Base-by-base conservation (phyloP, 2,797 vertebrate genomes). In the Oreochromis mossambicus region DNA sequence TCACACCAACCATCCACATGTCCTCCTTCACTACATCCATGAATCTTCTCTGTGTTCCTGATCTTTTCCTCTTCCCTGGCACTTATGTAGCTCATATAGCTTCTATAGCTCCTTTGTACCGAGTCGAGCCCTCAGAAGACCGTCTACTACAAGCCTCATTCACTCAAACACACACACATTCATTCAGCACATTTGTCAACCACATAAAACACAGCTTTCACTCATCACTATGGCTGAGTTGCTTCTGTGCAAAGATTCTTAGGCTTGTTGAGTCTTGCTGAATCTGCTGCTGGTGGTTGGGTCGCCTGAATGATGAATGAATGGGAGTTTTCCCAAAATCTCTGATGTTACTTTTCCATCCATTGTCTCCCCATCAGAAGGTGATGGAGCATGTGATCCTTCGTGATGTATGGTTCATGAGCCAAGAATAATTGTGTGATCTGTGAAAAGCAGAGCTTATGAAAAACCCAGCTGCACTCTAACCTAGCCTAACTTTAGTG, bases 341-440 rank as follows among this genome's bases (percentile, higher is more conserved):
- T 63, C 61, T 66, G 36, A 43, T 68, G 38, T 41, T 43, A 43
- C 38, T 43, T 68, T 68, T 24, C 63, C 13, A 4, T 68, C 13
- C 21, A 10, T 24, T 43, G 21, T 68, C 61, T 66, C 12, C 3
- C 4, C 36, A 14, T 66, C n/a, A n/a, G n/a, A n/a, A n/a, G n/a
- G n/a, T n/a, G n/a, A 21, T 66, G 61, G n/a, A 41, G 12, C 2
- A 66, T 21, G 36, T 38, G 34, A 38, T 66, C 2, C 36, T 0
- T 61, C 0, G 1, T n/a, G 34, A 24, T 41, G 11, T 3, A 41
- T 66, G 34, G 19, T 66, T 66, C 34, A 66, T 66, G 61, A 41
- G 12, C 36, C n/a, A 41, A 68, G 36, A 41, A 21, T 14, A 68
- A 68, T 8, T 21, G 14, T 43, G 13, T 70, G 38, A 43, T 41